phyloP scores from a whole-genome alignment of 2,113 vertebrate species.

The Pyxicephalus adspersus region DNA sequence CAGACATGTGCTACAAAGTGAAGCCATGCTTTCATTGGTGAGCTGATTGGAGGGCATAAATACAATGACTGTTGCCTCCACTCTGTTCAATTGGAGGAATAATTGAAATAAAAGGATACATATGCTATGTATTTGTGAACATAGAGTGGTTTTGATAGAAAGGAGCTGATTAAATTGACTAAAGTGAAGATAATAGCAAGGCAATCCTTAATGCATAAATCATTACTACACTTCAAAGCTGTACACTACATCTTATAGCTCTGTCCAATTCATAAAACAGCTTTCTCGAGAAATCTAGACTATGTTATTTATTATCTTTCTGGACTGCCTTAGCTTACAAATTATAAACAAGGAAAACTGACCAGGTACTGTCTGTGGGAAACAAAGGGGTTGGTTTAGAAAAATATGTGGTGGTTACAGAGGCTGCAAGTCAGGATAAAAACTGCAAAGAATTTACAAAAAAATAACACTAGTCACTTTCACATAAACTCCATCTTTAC shows the following conservation, averaged over 20 bases:
- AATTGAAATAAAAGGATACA: slow-evolving; percentile 28
- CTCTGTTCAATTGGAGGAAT: neutral
- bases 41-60: slow-evolving; percentile 1
- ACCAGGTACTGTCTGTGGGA: neutral
- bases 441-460: too few relatives aligned
- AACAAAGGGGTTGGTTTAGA: too few relatives aligned
- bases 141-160: slow-evolving; percentile 6
- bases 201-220: slow-evolving; percentile 28
- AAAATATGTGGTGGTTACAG: too few relatives aligned
- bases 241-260: neutral
- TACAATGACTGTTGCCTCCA: neutral
- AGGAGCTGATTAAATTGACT: slow-evolving; percentile 33
- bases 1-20: neutral
- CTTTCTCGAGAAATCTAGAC: neutral
- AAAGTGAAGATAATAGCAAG: slow-evolving; percentile 3
- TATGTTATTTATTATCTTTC: slow-evolving; percentile 21
- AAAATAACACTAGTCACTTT: too few relatives aligned
- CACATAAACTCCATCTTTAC: too few relatives aligned
- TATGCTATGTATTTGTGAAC: neutral
- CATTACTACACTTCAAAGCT: slow-evolving; percentile 22
- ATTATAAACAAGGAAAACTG: neutral
- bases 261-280: slow-evolving; percentile 11
- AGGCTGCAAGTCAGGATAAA: too few relatives aligned
- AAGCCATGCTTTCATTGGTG: neutral
- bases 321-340: slow-evolving; percentile 8